phyloP scores from a whole-genome alignment of 2,113 vertebrate genomes.

The Podiceps cristatus region DNA sequence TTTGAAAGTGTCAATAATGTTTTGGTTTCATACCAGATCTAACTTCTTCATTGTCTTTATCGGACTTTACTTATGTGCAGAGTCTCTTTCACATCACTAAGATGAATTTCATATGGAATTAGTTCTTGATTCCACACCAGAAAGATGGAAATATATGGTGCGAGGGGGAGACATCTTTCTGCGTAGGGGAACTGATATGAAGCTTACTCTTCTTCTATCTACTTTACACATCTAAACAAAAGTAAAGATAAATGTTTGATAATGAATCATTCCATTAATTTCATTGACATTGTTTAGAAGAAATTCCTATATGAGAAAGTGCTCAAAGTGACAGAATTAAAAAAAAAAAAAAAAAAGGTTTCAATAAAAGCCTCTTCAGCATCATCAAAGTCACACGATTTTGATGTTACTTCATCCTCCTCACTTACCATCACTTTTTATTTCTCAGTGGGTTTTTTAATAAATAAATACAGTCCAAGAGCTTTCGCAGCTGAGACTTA shows the following conservation, averaged over 20 bases:
- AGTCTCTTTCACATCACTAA: not conserved
- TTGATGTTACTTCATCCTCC: slow-evolving; percentile 2
- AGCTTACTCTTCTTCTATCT: slow-evolving; percentile 2
- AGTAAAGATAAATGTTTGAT: slow-evolving; percentile 16
- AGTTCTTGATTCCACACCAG: not conserved
- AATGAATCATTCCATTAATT: not conserved
- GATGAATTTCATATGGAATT: not conserved
- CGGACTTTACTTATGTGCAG: not conserved
- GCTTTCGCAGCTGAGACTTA: slow-evolving; percentile 17
- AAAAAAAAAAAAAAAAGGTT: not conserved
- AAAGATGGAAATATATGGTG: not conserved
- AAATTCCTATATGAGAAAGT: not conserved
- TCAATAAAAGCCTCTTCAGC: not conserved
- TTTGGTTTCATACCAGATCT: not conserved
- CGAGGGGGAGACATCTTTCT: not conserved
- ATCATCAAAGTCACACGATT: slow-evolving; percentile 13
- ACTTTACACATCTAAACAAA: slow-evolving; percentile 36
- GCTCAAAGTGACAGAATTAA: not conserved
- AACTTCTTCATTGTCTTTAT: not conserved
- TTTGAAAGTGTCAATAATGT: not conserved
- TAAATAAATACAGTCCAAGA: not conserved
- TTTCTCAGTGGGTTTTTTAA: not conserved
- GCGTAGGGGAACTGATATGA: not conserved
- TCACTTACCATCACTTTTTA: not conserved
- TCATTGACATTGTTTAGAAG: slow-evolving; percentile 29